Evolutionary conservation across 1,140 invertebrate species (phyloP).

Genomic region (Argopecten irradians): DNA sequence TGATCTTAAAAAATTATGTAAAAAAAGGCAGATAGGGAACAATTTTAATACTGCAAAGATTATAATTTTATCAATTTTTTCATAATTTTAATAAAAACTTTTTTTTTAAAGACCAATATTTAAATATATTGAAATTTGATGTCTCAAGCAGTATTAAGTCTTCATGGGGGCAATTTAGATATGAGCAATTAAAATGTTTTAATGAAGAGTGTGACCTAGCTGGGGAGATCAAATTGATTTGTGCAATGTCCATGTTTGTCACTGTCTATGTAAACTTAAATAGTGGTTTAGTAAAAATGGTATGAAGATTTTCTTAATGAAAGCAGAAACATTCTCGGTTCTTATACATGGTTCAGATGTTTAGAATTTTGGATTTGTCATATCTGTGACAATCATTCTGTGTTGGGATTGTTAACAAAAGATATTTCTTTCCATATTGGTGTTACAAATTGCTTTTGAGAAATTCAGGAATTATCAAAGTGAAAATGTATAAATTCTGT

Average conservation of each 20-base stretch:
- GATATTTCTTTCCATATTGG: too few relatives aligned
- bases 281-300: background rate
- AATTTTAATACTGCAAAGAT: background rate
- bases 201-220: background rate
- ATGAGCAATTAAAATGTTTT: background rate
- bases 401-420: too few relatives aligned
- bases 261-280: background rate
- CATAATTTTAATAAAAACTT: background rate
- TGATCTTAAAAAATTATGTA: background rate
- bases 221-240: background rate
- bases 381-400: too few relatives aligned
- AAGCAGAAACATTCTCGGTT: too few relatives aligned
- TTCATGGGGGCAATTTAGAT: background rate
- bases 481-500: too few relatives aligned
- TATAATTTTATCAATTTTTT: background rate
- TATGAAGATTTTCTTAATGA: background rate
- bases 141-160: background rate
- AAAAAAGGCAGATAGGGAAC: background rate
- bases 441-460: too few relatives aligned
- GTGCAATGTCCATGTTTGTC: background rate
- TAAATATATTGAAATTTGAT: background rate
- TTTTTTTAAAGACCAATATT: background rate
- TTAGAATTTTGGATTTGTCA: too few relatives aligned
- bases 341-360: too few relatives aligned
- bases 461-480: too few relatives aligned